These are phyloP conservation scores for Neoascia interrupta DNA, from an alignment of 2,888 invertebrate genomes.

Conservation along the genomic window DNA sequence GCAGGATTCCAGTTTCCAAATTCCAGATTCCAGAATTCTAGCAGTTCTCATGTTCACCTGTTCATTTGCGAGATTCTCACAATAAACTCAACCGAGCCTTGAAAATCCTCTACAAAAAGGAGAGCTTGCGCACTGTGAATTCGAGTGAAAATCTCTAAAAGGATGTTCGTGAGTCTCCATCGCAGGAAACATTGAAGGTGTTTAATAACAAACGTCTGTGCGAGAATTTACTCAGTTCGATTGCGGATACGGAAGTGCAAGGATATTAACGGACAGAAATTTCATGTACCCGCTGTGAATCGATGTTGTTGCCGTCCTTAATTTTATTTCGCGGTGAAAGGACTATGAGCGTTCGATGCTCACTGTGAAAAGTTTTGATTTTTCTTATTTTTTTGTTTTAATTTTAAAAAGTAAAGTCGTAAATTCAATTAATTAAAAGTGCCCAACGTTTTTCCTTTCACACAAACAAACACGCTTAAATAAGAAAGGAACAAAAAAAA, in stretches of 20 bases:
- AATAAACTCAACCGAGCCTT: background rate
- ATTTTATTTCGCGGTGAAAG: conserved; percentile 9
- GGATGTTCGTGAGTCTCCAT: background rate
- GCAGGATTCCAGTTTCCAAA: conserved; percentile 6
- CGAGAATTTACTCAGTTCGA: conserved; percentile 65
- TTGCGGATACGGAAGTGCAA: conserved; percentile 67
- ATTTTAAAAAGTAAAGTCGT: too few species aligned
- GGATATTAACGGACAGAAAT: conserved; percentile 55
- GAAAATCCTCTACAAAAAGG: background rate
- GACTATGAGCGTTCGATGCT: conserved; percentile 37
- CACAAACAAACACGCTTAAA: too few species aligned
- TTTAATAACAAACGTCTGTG: conserved; percentile 67
- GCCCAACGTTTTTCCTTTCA: too few species aligned
- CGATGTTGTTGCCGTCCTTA: conserved; percentile 62
- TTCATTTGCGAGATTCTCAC: conserved; percentile 30
- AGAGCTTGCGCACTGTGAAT: conserved; percentile 34
- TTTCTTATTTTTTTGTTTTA: conserved; percentile 29
- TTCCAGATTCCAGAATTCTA: conserved; percentile 55
- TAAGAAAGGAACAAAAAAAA: too few species aligned
- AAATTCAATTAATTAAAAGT: too few species aligned
- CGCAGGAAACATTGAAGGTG: conserved; percentile 51
- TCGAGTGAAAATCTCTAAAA: conserved; percentile 32
- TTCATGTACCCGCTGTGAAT: conserved; percentile 33
- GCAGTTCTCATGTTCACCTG: conserved; percentile 67
- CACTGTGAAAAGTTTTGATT: conserved; percentile 39